Percentiles rank a stretch among this genome's conserved stretches.
phyloP scores from a whole-genome alignment of 2,888 invertebrate genomes.

The Epinotia demarniana region DNA sequence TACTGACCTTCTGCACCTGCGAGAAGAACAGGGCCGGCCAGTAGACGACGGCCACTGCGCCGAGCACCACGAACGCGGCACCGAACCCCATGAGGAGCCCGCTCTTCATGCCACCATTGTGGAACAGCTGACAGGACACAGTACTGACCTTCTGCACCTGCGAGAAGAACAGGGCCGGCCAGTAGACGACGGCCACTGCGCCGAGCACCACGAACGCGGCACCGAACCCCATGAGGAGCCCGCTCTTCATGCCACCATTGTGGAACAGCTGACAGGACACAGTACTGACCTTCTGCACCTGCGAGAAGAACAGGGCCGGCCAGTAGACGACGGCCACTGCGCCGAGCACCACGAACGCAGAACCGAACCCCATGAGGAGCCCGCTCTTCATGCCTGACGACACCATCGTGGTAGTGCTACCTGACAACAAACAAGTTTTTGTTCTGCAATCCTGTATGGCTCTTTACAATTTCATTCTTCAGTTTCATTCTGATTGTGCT shows the following conservation, averaged over 20 bases:
- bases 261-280: slow-evolving; percentile 43
- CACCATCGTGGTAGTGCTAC: slow-evolving; percentile 62
- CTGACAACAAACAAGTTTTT: neutral
- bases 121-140: neutral
- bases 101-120: neutral
- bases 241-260: slow-evolving; percentile 69
- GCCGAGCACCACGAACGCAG: slow-evolving; percentile 67
- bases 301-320: slow-evolving; percentile 70
- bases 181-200: slow-evolving; percentile 71
- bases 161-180: slow-evolving; percentile 71
- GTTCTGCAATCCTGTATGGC: neutral
- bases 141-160: slow-evolving; percentile 68
- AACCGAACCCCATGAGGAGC: slow-evolving; percentile 72
- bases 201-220: slow-evolving; percentile 68
- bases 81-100: slow-evolving; percentile 71
- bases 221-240: slow-evolving; percentile 58
- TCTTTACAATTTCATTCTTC: too few species aligned
- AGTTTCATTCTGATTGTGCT: too few species aligned
- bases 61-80: slow-evolving; percentile 65
- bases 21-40: slow-evolving; percentile 73
- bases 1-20: slow-evolving; percentile 69
- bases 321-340: slow-evolving; percentile 73
- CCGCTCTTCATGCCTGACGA: slow-evolving; percentile 63
- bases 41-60: slow-evolving; percentile 71
- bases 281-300: slow-evolving; percentile 66